Evolutionary conservation across 2,797 vertebrate genomes (phyloP), one percentile per base, ranked within the genome.

Genomic region (Neopelma chrysocephalum): DNA sequence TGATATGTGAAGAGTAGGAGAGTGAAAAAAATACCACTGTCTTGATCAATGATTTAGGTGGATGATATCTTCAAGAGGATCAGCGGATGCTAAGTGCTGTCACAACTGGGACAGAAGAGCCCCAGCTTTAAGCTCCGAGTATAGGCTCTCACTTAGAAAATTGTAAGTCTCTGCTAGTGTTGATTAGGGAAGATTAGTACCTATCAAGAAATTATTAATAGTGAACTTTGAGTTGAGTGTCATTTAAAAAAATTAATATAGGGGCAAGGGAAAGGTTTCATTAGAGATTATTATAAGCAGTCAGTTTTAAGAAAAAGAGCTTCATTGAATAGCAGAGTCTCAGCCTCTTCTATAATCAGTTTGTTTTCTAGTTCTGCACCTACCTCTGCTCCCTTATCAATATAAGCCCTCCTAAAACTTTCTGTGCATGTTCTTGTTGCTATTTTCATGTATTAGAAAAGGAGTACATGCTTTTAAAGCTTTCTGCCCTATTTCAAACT

Each of bases 141-240:
- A 14, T 64, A 42, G 47, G 45, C 61, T 80, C 77, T 85, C 40
- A 64, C 57, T 31, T 64, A 42, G 27, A 57, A 91, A 85, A 50
- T 19, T 16, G 11, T 3, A 75, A 40, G 29, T 82, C 26, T 82
- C 43, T 73, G 53, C 64, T 80, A 6, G 11, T 56, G 29, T 48
- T 94, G 72, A 80, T 85, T 77, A 85, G 40, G 31, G 36, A 91
- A 94, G 43, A 93, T 89, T 66, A 77, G 23, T 85, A 82, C 47
- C 48, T 82, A 64, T 60, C 36, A 82, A 82, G 62, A 65, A 85
- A 73, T 85, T 42, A 56, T 62, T 70, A 90, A 61, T 43, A 85
- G 32, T 0, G 4, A 92, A 68, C 42, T 81, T 93, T 57, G 34
- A 11, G 64, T 77, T 70, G 48, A 96, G 53, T 77, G 34, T 56